A percentile compares a stretch with the other conserved stretches of the same genome.
Evolutionary conservation across 2,888 invertebrate genomes (phyloP).

Genomic region (Plagodis dolabraria): DNA sequence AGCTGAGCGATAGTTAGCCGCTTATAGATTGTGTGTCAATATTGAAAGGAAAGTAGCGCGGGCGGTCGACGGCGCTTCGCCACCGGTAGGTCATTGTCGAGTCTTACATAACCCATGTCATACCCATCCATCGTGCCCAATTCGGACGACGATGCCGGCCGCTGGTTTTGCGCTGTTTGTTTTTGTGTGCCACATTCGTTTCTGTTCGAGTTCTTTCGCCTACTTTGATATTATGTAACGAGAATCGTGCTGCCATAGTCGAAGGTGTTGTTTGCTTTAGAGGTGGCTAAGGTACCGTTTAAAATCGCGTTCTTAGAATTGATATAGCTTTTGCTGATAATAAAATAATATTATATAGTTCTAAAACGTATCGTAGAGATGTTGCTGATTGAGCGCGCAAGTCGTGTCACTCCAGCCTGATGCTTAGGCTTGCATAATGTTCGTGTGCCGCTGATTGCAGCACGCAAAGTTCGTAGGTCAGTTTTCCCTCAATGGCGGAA

Average conservation of each 20-base stretch:
- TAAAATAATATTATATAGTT: constrained; percentile 3
- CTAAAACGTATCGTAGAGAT: constrained; percentile 25
- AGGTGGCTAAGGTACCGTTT: too few species aligned
- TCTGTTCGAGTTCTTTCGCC: constrained; percentile 30
- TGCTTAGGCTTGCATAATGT: constrained; percentile 48
- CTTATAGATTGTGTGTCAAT: constrained; percentile 80
- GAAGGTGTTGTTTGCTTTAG: not conserved
- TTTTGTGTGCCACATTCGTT: constrained; percentile 38
- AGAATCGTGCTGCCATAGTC: constrained; percentile 26
- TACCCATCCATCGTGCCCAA: constrained; percentile 70
- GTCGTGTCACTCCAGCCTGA: constrained; percentile 40
- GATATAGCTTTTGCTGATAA: too few species aligned
- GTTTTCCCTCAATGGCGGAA: constrained; percentile 71
- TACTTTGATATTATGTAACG: constrained; percentile 28
- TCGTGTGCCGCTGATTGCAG: constrained; percentile 47
- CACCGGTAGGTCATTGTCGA: constrained; percentile 81
- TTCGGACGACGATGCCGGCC: constrained; percentile 51
- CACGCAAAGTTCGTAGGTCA: constrained; percentile 63
- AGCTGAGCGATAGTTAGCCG: constrained; percentile 58
- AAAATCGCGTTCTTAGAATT: too few species aligned
- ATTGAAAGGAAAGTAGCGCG: constrained; percentile 82
- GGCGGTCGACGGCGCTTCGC: constrained; percentile 62
- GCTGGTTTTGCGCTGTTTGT: constrained; percentile 38
- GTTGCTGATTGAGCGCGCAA: constrained; percentile 29
- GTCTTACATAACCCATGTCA: constrained; percentile 76